Conservation (phyloP, 2,888 invertebrate species). For the Lamellibrachia columna region DNA sequence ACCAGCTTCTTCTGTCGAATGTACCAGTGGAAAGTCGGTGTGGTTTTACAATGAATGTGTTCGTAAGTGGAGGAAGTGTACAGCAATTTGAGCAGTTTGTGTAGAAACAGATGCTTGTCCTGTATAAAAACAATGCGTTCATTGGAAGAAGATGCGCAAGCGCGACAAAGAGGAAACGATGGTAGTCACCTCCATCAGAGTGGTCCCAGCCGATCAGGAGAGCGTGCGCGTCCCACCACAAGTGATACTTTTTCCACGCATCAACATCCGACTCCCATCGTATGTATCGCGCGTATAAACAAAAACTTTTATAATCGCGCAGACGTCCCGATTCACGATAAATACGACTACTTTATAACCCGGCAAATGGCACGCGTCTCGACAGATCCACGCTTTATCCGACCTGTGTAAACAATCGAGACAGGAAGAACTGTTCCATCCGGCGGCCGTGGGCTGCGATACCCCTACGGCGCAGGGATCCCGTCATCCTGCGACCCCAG, state of each 20-base stretch:
- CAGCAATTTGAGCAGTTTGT: not conserved
- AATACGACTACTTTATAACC: slow-evolving; percentile 16
- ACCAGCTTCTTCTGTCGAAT: no score
- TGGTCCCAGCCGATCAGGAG: not conserved
- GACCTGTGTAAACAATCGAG: not conserved
- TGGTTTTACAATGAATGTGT: no score
- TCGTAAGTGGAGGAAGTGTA: not conserved
- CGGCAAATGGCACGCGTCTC: not conserved
- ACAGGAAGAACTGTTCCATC: not conserved
- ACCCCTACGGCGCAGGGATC: not conserved
- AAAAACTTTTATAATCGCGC: not conserved
- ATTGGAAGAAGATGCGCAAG: not conserved
- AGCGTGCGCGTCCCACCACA: not conserved
- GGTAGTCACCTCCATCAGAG: not conserved
- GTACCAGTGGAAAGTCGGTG: no score
- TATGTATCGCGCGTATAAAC: not conserved
- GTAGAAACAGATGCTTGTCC: not conserved
- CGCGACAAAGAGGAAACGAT: not conserved
- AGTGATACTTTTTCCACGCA: not conserved
- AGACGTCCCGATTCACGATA: not conserved
- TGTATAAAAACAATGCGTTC: not conserved
- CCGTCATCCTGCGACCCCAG: not conserved
- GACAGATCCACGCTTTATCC: not conserved
- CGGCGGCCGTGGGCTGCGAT: not conserved
- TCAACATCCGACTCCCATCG: not conserved